These are phyloP conservation scores for Macquaria australasica DNA, from an alignment of 2,113 vertebrate genomes.

Conservation along the genomic window DNA sequence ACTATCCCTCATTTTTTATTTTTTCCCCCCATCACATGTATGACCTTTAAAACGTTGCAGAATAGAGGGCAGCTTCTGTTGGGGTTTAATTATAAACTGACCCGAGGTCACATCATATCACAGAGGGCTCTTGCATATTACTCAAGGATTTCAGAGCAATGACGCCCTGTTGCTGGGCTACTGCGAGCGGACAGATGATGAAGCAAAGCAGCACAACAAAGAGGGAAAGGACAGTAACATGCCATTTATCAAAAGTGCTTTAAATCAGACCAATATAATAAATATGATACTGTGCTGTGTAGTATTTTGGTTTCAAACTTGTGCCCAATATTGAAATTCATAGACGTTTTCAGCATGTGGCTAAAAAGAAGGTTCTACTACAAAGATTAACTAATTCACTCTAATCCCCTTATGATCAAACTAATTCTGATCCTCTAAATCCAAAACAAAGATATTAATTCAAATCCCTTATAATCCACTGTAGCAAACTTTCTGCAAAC, in stretches of 20 bases:
- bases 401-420: slow-evolving; percentile 69
- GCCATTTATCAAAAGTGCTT: slow-evolving; percentile 7
- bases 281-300: not conserved
- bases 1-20: slow-evolving; percentile 4
- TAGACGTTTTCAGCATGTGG: slow-evolving; percentile 11
- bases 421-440: slow-evolving; percentile 58
- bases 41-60: slow-evolving; percentile 69
- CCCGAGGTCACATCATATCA: slow-evolving; percentile 63
- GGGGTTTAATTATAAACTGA: slow-evolving; percentile 74
- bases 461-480: slow-evolving; percentile 67
- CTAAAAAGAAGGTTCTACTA: slow-evolving; percentile 28
- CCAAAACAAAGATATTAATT: slow-evolving; percentile 73
- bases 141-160: slow-evolving; percentile 54
- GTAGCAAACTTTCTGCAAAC: slow-evolving; percentile 52
- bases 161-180: slow-evolving; percentile 22
- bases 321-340: slow-evolving; percentile 27
- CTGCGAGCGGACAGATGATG: slow-evolving; percentile 23
- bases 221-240: not conserved
- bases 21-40: slow-evolving; percentile 23
- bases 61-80: slow-evolving; percentile 65
- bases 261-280: not conserved
- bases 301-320: slow-evolving; percentile 2
- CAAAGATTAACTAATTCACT: slow-evolving; percentile 53
- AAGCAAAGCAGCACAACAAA: slow-evolving; percentile 17
- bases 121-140: slow-evolving; percentile 50